These are phyloP conservation scores for Creontiades dilutus DNA, from an alignment of 2,888 invertebrate species.

Conservation along the genomic window DNA sequence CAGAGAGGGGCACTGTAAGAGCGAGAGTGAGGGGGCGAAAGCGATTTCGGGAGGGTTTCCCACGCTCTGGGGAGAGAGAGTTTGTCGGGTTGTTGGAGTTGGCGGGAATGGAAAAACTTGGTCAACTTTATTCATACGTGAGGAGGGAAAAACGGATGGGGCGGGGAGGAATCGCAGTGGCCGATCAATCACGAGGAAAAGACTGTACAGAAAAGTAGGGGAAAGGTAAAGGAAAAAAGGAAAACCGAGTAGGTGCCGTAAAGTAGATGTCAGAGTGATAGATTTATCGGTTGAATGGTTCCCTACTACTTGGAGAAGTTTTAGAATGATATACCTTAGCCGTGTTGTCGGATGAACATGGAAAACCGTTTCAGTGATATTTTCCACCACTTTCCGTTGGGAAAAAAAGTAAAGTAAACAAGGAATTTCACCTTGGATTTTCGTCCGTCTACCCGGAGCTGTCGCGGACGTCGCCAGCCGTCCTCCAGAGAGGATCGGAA, in stretches of 20 bases:
- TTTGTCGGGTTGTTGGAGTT: background rate
- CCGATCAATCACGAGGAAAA: background rate
- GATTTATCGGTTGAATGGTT: constrained; percentile 12
- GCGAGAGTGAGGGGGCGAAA: background rate
- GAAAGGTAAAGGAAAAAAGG: too few relatives aligned
- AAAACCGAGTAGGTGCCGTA: constrained; percentile 1
- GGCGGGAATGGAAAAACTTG: constrained; percentile 49
- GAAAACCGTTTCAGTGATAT: too few relatives aligned
- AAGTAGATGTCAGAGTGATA: background rate
- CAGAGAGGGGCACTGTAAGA: background rate
- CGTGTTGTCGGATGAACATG: background rate
- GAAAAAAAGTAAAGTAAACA: too few relatives aligned
- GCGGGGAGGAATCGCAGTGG: background rate
- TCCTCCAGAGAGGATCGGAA: too few relatives aligned
- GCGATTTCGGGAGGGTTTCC: background rate
- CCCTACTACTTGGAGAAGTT: background rate
- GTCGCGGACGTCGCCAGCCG: too few relatives aligned
- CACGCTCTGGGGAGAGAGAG: too few relatives aligned
- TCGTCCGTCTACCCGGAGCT: too few relatives aligned
- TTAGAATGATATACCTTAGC: background rate
- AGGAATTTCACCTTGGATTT: too few relatives aligned
- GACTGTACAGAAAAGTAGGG: background rate
- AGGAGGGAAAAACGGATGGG: background rate
- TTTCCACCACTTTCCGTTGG: too few relatives aligned
- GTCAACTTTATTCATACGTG: constrained; percentile 57